Evolutionary conservation across 2,797 vertebrate genomes (phyloP), one percentile per base, ranked within the genome.

Genomic region (Alauda arvensis): DNA sequence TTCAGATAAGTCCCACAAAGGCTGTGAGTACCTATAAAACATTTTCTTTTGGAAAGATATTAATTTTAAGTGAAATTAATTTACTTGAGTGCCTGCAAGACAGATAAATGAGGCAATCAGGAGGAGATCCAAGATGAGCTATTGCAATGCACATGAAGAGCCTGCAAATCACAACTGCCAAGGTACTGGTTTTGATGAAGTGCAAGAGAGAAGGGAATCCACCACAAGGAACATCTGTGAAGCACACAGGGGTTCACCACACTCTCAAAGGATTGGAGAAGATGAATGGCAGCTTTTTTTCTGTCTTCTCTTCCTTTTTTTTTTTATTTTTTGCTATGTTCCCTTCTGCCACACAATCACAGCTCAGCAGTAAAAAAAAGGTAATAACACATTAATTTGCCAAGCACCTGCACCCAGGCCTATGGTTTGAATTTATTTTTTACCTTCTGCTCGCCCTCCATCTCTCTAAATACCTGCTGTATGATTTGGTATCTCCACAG

Each of bases 61-160:
- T 75, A 84, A 77, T 93, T 90, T 88, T 52, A 80, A 92, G 26
- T 78, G 52, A 80, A 68, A 67, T 80, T 80, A 83, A 91, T 86
- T 89, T 68, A 65, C 51, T 68, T 39, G 43, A 86, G 62, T 65
- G 66, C 21, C 49, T 79, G 68, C 87, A 89, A 89, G 55, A 43
- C 40, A 56, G 42, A 25, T 10, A 42, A 80, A 74, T 37, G 39
- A 81, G 29, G 28, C 29, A 66, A 56, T 49, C 39, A 48, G 49
- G 60, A 83, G 45, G 31, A n/a, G 40, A 83, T 66, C 34, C 49
- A 72, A 34, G 51, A 66, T 1, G 0, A 43, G 24, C 20, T 62
- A 59, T 48, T 17, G 9, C 48, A 33, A 21, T 21, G 2, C 29
- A 57, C 48, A 29, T 12, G 11, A 70, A 48, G 16, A 83, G 18